Percentiles rank a stretch among this genome's conserved stretches.
Evolutionary conservation across 2,888 invertebrate species (phyloP).

Genomic region (Ichneumon xanthorius): DNA sequence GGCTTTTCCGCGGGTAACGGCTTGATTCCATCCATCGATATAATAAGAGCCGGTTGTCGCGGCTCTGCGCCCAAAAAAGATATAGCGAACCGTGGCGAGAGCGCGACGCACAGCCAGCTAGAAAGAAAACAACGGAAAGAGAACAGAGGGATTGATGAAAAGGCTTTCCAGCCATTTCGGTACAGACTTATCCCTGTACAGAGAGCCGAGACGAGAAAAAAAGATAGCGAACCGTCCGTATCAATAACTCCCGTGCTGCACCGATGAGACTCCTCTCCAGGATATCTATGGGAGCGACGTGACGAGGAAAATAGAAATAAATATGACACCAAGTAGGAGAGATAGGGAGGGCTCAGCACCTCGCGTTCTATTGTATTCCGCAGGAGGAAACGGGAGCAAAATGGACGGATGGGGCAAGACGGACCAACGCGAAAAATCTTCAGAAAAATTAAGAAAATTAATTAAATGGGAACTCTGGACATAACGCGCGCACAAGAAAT

Average conservation of each 20-base stretch:
- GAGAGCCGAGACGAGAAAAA: slow-evolving; percentile 4
- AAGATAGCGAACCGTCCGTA: slow-evolving; percentile 37
- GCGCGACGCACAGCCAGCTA: not conserved
- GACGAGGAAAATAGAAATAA: slow-evolving; percentile 78
- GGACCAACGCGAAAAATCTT: too few species aligned
- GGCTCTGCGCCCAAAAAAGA: slow-evolving; percentile 23
- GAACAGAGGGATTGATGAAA: slow-evolving; percentile 7
- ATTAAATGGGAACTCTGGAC: too few species aligned
- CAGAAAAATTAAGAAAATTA: too few species aligned
- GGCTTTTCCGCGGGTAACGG: slow-evolving; percentile 70
- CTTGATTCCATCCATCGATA: slow-evolving; percentile 72
- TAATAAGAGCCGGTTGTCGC: slow-evolving; percentile 70
- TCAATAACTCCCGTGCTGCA: slow-evolving; percentile 55
- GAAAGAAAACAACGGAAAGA: not conserved
- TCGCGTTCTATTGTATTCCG: slow-evolving; percentile 6
- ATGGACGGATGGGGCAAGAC: not conserved
- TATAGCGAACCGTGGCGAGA: slow-evolving; percentile 24
- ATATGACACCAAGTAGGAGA: slow-evolving; percentile 68
- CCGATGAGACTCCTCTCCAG: slow-evolving; percentile 50
- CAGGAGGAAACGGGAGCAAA: not conserved
- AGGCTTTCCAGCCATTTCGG: slow-evolving; percentile 32
- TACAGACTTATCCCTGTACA: slow-evolving; percentile 22
- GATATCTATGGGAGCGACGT: slow-evolving; percentile 70
- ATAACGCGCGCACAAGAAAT: too few species aligned
- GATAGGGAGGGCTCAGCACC: slow-evolving; percentile 31